Evolutionary conservation across 2,113 vertebrate species (phyloP), one percentile per base, ranked within the genome.

Genomic region (Aythya baeri): DNA sequence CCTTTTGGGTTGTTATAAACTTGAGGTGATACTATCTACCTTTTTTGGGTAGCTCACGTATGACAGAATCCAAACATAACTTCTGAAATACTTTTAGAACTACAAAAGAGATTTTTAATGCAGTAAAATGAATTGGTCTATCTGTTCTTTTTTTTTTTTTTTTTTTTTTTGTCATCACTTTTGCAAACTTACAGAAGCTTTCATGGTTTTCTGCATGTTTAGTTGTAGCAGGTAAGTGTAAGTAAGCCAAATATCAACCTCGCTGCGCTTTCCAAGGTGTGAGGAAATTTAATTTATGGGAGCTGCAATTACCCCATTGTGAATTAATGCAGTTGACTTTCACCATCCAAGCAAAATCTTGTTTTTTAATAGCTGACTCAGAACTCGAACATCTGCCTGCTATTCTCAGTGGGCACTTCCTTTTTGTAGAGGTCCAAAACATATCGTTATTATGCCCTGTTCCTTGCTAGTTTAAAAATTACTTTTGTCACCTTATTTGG

Each of bases 291-390:
- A 86, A 91, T 86, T 94, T 86, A 92, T 84, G 49, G 88, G 52
- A 94, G 43, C 73, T 92, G 75, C 79, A 97, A 58, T 93, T 96
- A 88, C 83, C 83, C 49, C 73, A 70, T 81, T 93, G 68, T 88
- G 86, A 93, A 88, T 94, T 94, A 88, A 93, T 93, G 86, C 62
- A 21, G 46, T 86, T 93, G 83, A 65, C 57, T 96, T 89, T 50
- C 46, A 46, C 61, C 62, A 75, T 89, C 84, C 91, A 87, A 89
- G 78, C 74, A 89, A 93, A 96, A 94, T 82, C 46, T 11, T 75
- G 65, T 65, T 93, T 93, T 91, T 26, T 63, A 93, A 61, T 91
- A 87, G 83, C 89, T 96, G 94, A 95, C 80, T 93, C 91, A 89
- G 95, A 93, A 67, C 92, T 92, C 80, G 49, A 95, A 89, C 89